Conservation (phyloP, 2,797 vertebrate species). For the Hirundo rustica region DNA sequence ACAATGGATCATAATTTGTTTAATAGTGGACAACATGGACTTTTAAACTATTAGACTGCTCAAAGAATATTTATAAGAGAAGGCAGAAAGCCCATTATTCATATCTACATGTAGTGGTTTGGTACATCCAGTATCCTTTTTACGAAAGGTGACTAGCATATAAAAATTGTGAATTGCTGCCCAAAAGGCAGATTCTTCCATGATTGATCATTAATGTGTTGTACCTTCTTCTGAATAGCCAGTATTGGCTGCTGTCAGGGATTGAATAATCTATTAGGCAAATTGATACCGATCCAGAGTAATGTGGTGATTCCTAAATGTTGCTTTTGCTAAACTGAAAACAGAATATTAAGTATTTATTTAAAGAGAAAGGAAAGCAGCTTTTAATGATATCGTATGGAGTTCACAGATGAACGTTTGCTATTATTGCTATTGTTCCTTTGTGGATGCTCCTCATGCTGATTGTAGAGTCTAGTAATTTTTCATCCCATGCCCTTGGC, state of each 20-base stretch:
- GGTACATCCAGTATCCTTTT: not conserved
- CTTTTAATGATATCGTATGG: not conserved
- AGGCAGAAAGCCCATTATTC: not conserved
- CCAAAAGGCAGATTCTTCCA: conserved; percentile 24
- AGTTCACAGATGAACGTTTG: not conserved
- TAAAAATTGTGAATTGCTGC: conserved; percentile 13
- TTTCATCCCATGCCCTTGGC: conserved; percentile 27
- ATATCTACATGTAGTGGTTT: not conserved
- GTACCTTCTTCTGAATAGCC: not conserved
- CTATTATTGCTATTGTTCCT: not conserved
- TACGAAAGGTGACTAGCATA: not conserved
- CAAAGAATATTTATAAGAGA: not conserved
- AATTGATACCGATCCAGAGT: not conserved
- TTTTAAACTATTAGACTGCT: not conserved
- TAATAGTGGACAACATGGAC: not conserved
- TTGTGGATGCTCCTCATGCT: not conserved
- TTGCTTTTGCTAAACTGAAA: not conserved
- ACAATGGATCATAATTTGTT: not conserved
- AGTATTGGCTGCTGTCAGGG: conserved; percentile 47
- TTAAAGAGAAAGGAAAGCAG: not conserved
- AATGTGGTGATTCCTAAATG: not conserved
- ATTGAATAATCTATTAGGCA: conserved; percentile 38
- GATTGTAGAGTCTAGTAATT: not conserved
- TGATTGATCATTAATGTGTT: conserved; percentile 32
- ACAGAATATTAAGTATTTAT: conserved; percentile 20